Conservation (phyloP, 92 coral and sea anemone genomes). For the Desmophyllum pertusum region DNA sequence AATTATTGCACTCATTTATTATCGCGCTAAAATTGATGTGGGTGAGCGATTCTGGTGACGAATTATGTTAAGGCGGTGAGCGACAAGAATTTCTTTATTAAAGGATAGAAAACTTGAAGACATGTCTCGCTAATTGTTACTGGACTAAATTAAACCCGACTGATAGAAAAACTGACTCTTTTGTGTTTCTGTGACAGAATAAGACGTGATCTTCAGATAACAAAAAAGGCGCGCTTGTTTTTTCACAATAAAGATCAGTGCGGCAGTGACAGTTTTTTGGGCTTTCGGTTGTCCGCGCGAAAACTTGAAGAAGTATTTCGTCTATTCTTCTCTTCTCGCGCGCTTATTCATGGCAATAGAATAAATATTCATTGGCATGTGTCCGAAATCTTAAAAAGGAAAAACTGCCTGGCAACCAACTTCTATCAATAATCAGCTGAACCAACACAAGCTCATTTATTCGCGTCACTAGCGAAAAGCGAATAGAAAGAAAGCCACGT, state of each 20-base stretch:
- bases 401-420: conserved; percentile 62
- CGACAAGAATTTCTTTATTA: neutral
- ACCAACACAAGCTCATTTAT: conserved; percentile 61
- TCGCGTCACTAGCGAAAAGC: conserved; percentile 57
- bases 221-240: neutral
- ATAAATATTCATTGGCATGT: conserved; percentile 68
- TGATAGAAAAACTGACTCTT: conserved; percentile 33
- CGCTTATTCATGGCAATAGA: conserved; percentile 17
- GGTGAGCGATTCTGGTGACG: neutral
- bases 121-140: conserved; percentile 25
- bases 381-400: conserved; percentile 40
- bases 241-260: neutral
- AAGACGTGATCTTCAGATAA: conserved; percentile 23
- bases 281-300: neutral
- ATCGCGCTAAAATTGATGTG: conserved; percentile 7
- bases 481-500: conserved; percentile 48
- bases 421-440: conserved; percentile 60
- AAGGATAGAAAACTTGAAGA: neutral
- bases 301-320: neutral
- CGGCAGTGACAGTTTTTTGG: neutral
- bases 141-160: conserved; percentile 28
- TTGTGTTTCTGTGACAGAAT: conserved; percentile 28
- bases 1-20: conserved; percentile 14
- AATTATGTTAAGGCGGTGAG: neutral
- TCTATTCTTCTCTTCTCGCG: neutral